A percentile compares a stretch with the other conserved stretches of the same genome.
These are phyloP conservation scores for Argentina silus DNA, from an alignment of 2,797 vertebrate genomes.

Conservation along the genomic window DNA sequence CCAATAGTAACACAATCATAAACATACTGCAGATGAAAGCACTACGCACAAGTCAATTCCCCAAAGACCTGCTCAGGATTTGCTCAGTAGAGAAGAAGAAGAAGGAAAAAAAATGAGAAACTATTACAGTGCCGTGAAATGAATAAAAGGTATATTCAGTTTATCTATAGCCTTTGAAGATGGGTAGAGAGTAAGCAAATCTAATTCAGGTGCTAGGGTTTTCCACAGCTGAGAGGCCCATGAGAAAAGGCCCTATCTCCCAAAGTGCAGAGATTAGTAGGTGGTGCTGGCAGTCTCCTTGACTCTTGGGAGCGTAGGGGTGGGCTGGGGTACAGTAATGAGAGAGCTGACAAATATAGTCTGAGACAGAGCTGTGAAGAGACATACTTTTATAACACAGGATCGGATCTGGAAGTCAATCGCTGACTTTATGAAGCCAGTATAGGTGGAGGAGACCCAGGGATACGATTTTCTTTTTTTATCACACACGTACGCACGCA, in stretches of 20 bases:
- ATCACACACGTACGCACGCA: conserved; percentile 46
- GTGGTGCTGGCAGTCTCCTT: background rate
- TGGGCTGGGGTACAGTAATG: conserved; percentile 2
- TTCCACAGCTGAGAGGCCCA: conserved; percentile 37
- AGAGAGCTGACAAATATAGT: conserved; percentile 14
- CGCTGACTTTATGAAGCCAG: conserved; percentile 52
- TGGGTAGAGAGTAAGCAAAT: conserved; percentile 63
- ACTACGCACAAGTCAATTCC: conserved; percentile 46
- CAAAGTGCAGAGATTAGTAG: conserved; percentile 63
- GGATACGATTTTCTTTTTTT: conserved; percentile 26
- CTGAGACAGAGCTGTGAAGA: conserved; percentile 29
- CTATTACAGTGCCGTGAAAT: conserved; percentile 50
- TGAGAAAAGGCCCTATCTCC: conserved; percentile 31
- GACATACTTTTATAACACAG: conserved; percentile 38
- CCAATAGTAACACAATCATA: conserved; percentile 11
- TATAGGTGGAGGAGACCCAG: conserved; percentile 41
- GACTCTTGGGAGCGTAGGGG: background rate
- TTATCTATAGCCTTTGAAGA: conserved; percentile 71
- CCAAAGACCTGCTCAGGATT: conserved; percentile 58
- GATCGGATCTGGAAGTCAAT: conserved; percentile 38
- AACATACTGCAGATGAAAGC: conserved; percentile 68
- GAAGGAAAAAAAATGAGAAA: conserved; percentile 62
- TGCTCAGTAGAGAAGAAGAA: conserved; percentile 45
- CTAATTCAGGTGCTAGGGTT: conserved; percentile 59
- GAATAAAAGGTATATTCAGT: conserved; percentile 69